Base-by-base conservation (phyloP, 1,140 invertebrate genomes). In the Calosoma granatense region DNA sequence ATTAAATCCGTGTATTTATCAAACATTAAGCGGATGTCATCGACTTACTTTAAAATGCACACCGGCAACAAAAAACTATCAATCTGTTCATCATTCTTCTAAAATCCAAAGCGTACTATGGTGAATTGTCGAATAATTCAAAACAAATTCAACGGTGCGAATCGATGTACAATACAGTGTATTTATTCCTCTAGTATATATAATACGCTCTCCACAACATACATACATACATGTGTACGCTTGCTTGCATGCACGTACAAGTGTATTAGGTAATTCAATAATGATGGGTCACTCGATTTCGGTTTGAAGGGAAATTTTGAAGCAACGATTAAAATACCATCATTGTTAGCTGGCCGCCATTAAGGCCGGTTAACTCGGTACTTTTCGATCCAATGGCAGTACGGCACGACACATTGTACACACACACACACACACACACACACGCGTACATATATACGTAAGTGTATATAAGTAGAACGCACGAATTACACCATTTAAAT, bases 401-500 rank as follows among this genome's bases (percentile, higher is more conserved):
- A 47, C 6, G 41, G 41, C 41, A 47, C 41, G 41, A 47, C 41
- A 47, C 26, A n/a, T n/a, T n/a, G n/a, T n/a, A 36, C n/a, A 36
- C 26, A 36, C 26, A 36, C 26, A 36, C n/a, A 36, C 26, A n/a
- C n/a, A 36, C 6, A 36, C n/a, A 36, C 26, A 36, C 26, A 36
- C 26, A 36, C n/a, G n/a, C 26, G 26, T 36, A 36, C 6, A 9
- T 36, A 36, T 36, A 36, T n/a, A n/a, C n/a, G n/a, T n/a, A n/a
- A n/a, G n/a, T n/a, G n/a, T n/a, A n/a, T n/a, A n/a, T n/a, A n/a
- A n/a, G n/a, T n/a, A n/a, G n/a, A n/a, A 30, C 26, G 26, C 41
- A 47, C 17, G 41, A 47, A 47, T 47, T 47, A 47, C 41, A 17
- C 41, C 41, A 47, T 17, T 47, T 47, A 47, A 47, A 47, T 47